Conservation (phyloP, 2,113 vertebrate genomes). For the Thermophis baileyi region DNA sequence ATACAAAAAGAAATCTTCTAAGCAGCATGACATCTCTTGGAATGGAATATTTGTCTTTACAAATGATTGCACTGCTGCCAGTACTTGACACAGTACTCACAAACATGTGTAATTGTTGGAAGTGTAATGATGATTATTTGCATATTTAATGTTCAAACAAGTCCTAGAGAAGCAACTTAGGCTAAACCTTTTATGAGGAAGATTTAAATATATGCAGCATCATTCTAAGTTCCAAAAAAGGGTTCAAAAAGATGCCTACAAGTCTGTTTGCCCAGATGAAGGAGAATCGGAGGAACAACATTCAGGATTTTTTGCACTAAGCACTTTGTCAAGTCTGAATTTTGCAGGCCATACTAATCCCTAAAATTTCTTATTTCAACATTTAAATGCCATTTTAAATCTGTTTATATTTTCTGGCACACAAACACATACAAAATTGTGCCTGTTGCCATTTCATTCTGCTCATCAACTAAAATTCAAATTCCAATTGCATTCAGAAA, state of each 20-base stretch:
- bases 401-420: neutral
- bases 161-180: constrained; percentile 76
- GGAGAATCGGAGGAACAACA: constrained; percentile 36
- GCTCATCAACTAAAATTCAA: constrained; percentile 49
- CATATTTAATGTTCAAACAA: constrained; percentile 86
- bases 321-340: constrained; percentile 30
- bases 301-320: neutral
- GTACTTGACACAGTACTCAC: constrained; percentile 81
- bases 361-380: constrained; percentile 49
- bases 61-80: constrained; percentile 81
- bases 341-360: constrained; percentile 48
- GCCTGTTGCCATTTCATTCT: constrained; percentile 30
- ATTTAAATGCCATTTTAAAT: constrained; percentile 32
- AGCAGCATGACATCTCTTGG: constrained; percentile 96
- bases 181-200: constrained; percentile 74
- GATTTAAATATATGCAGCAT: constrained; percentile 72
- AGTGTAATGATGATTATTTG: constrained; percentile 85
- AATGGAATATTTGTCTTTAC: constrained; percentile 88
- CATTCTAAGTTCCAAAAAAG: constrained; percentile 68
- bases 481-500: neutral
- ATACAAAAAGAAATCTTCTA: constrained; percentile 86
- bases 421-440: neutral
- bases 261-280: constrained; percentile 43
- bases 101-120: constrained; percentile 85
- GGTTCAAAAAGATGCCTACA: constrained; percentile 43